Conservation (phyloP, 2,888 invertebrate species). For the Chydorus sphaericus region DNA sequence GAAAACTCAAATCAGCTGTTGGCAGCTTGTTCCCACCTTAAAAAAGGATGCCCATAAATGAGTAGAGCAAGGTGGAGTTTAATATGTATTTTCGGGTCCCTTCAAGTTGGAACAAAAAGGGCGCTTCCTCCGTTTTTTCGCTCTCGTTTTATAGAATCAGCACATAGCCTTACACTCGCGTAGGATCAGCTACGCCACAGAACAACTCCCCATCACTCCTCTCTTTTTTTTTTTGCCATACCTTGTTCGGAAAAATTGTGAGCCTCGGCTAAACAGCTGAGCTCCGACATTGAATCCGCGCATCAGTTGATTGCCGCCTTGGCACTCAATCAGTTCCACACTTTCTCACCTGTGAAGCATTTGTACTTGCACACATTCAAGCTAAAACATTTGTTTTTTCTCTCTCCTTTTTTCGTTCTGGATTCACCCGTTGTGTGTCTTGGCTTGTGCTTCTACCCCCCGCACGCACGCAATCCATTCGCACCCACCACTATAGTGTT, state of each 20-base stretch:
- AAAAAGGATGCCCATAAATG: not conserved
- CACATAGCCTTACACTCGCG: too few relatives aligned
- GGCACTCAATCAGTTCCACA: not conserved
- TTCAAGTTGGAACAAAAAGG: too few relatives aligned
- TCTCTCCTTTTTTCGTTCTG: not conserved
- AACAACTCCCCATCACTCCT: not conserved
- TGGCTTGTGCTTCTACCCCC: not conserved
- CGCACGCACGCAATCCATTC: too few relatives aligned
- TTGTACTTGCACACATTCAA: too few relatives aligned
- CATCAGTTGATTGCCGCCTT: not conserved
- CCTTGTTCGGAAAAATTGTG: not conserved
- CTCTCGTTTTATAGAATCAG: too few relatives aligned
- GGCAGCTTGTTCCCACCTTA: not conserved
- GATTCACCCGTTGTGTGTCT: not conserved
- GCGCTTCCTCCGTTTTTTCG: not conserved
- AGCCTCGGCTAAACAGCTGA: too few relatives aligned
- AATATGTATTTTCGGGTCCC: constrained; percentile 2
- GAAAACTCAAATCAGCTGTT: not conserved
- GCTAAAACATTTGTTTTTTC: not conserved
- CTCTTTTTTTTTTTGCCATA: not conserved
- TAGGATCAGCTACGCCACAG: not conserved
- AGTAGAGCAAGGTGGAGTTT: constrained; percentile 2
- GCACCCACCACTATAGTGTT: not conserved
- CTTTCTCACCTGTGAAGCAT: not conserved
- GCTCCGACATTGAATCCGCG: not conserved